Percentiles rank a stretch among this genome's conserved stretches.
Evolutionary conservation across 2,113 vertebrate species (phyloP).

Genomic region (Muntiacus reevesi): DNA sequence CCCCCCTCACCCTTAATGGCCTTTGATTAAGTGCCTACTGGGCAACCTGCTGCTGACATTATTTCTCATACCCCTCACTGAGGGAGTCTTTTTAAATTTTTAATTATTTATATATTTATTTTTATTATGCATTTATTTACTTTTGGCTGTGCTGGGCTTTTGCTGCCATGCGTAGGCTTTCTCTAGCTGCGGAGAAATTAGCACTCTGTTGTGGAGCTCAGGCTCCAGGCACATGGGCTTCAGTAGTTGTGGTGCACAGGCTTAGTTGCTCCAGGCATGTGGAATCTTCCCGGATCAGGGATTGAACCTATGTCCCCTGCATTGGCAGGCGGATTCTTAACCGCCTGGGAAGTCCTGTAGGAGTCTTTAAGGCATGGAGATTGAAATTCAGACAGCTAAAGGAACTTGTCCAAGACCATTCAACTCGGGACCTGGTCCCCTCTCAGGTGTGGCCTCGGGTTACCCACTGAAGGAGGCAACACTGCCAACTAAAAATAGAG

Average conservation of each 20-base stretch:
- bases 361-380: background rate
- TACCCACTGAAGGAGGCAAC: background rate
- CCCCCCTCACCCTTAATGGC: background rate
- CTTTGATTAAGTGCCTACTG: background rate
- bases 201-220: background rate
- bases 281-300: background rate
- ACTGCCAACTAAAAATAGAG: background rate
- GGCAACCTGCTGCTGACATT: background rate
- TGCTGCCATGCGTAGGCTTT: background rate
- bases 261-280: background rate
- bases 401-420: background rate
- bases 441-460: background rate
- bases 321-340: background rate
- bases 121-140: background rate
- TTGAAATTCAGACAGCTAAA: background rate
- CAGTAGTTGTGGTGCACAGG: background rate
- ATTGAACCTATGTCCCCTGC: background rate
- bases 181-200: background rate
- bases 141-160: background rate
- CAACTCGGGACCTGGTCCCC: background rate
- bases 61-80: background rate
- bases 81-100: background rate
- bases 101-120: background rate
- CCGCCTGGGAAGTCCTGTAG: background rate
- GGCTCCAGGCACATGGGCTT: background rate